phyloP scores from a whole-genome alignment of 2,797 vertebrate species.

The Gephyroberyx darwinii region DNA sequence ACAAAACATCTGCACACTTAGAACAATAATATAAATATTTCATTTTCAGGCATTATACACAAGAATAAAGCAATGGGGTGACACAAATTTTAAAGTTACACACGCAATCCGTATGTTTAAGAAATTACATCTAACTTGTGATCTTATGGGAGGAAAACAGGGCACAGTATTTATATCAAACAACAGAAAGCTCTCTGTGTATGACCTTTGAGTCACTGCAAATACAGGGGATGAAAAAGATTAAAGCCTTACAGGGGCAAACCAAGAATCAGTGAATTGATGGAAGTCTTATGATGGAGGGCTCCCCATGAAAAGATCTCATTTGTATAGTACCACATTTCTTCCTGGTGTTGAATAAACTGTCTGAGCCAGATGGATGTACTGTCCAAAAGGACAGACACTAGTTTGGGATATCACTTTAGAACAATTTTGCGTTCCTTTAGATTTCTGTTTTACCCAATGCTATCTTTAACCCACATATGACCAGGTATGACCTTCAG shows the following conservation, averaged over 20 bases:
- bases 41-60: constrained; percentile 57
- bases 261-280: not conserved
- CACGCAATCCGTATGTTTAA: constrained; percentile 67
- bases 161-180: constrained; percentile 58
- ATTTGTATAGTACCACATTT: constrained; percentile 4
- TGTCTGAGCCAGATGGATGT: not conserved
- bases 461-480: not conserved
- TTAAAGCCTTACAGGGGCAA: constrained; percentile 3
- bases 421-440: not conserved
- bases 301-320: constrained; percentile 5
- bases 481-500: too few species aligned
- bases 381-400: constrained; percentile 4
- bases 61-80: constrained; percentile 55
- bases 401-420: constrained; percentile 3
- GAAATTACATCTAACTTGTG: constrained; percentile 65
- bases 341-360: constrained; percentile 10
- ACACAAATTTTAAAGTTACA: constrained; percentile 64
- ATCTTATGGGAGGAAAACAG: constrained; percentile 65
- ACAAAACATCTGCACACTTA: constrained; percentile 15
- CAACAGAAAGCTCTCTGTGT: constrained; percentile 30
- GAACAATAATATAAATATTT: constrained; percentile 43
- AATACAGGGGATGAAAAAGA: constrained; percentile 41
- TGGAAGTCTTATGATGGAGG: not conserved
- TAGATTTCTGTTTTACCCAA: not conserved
- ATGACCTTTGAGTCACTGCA: constrained; percentile 41